phyloP scores from a whole-genome alignment of 2,113 vertebrate genomes.

The Osmerus mordax region DNA sequence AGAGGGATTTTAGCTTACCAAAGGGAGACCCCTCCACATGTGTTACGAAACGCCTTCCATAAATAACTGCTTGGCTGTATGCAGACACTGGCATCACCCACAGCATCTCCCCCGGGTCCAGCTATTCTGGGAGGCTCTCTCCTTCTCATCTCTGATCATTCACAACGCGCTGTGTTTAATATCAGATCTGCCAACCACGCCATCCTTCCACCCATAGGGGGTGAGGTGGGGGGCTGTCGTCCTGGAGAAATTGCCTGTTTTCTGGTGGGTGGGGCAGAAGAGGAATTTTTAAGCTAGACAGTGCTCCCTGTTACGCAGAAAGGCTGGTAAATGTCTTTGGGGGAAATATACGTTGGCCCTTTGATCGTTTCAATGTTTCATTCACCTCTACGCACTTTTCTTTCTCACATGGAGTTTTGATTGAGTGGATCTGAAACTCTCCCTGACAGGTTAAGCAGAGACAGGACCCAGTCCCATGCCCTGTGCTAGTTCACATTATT shows the following conservation, averaged over 20 bases:
- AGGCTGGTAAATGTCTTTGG: conserved; percentile 9
- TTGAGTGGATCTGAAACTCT: conserved; percentile 45
- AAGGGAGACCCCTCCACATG: conserved; percentile 24
- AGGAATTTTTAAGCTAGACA: no score
- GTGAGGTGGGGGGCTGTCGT: neutral
- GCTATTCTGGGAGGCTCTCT: conserved; percentile 41
- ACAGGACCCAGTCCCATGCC: conserved; percentile 28
- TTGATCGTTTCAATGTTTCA: conserved; percentile 30
- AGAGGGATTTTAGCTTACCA: conserved; percentile 18
- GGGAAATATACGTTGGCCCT: conserved; percentile 27
- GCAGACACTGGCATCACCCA: conserved; percentile 33
- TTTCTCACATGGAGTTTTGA: conserved; percentile 38
- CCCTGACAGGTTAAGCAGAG: conserved; percentile 54
- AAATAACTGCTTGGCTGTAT: conserved; percentile 29
- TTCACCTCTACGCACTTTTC: conserved; percentile 35
- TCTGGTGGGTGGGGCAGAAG: no score
- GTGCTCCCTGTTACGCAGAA: neutral
- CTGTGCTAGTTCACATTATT: conserved; percentile 51
- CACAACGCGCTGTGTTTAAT: conserved; percentile 17
- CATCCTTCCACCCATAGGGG: neutral
- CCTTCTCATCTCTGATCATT: conserved; percentile 26
- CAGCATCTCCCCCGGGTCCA: conserved; percentile 23
- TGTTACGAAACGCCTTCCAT: conserved; percentile 35
- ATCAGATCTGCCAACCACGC: conserved; percentile 5
- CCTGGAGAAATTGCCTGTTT: conserved; percentile 12